phyloP scores from a whole-genome alignment of 2,888 invertebrate genomes.

The Lycocerus yunnanus region DNA sequence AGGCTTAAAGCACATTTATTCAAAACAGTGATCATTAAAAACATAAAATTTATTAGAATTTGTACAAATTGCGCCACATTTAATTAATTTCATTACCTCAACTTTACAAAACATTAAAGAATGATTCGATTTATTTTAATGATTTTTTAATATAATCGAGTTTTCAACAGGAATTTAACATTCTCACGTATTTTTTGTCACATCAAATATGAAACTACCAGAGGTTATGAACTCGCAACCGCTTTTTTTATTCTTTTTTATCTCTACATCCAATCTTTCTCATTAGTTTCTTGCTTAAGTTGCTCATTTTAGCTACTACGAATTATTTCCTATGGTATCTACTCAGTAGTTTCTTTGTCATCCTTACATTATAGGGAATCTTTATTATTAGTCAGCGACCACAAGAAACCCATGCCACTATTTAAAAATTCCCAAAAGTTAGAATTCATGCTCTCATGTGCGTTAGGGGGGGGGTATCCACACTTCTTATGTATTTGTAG shows the following conservation, averaged over 20 bases:
- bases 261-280: not conserved
- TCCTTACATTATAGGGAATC: no score
- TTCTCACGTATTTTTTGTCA: not conserved
- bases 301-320: not conserved
- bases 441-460: no score
- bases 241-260: not conserved
- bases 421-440: no score
- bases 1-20: conserved; percentile 1
- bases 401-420: no score
- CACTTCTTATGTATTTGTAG: no score
- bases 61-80: not conserved
- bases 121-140: not conserved
- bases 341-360: not conserved
- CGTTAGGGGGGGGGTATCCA: no score
- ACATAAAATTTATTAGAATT: not conserved
- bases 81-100: not conserved
- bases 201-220: not conserved
- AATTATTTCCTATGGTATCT: not conserved
- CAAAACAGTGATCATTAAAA: not conserved
- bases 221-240: not conserved
- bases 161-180: not conserved
- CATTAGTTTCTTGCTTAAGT: not conserved
- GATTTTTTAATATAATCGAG: no score
- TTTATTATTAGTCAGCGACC: no score
- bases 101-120: no score